Conservation (phyloP, 2,888 invertebrate genomes). For the Leucophenga maculata region DNA sequence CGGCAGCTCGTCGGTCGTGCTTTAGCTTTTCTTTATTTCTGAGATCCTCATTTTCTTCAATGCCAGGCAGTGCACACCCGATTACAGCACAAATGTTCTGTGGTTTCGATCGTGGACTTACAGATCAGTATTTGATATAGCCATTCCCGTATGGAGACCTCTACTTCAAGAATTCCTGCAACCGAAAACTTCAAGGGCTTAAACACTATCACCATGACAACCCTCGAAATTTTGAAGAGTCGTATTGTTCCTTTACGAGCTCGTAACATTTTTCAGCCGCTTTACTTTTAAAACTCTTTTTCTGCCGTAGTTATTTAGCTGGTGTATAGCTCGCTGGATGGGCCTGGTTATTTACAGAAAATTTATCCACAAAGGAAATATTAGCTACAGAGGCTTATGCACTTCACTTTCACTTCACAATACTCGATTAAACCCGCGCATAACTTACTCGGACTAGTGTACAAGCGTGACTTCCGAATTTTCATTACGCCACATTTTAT, state of each 20-base stretch:
- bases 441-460: too few relatives aligned
- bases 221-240: constrained; percentile 90
- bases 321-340: too few relatives aligned
- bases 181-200: constrained; percentile 81
- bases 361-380: too few relatives aligned
- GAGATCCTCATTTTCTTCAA: constrained; percentile 94
- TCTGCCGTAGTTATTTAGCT: too few relatives aligned
- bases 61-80: constrained; percentile 82
- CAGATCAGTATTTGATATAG: constrained; percentile 88
- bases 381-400: too few relatives aligned
- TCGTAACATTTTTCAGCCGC: constrained; percentile 81
- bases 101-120: constrained; percentile 89
- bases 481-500: too few relatives aligned
- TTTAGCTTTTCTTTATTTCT: constrained; percentile 75
- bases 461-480: too few relatives aligned
- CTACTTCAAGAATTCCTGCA: constrained; percentile 70
- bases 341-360: too few relatives aligned
- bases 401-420: too few relatives aligned
- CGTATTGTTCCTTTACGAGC: constrained; percentile 89
- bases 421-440: too few relatives aligned
- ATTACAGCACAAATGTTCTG: constrained; percentile 87
- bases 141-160: constrained; percentile 88
- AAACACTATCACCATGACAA: constrained; percentile 83
- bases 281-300: constrained; percentile 83
- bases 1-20: constrained; percentile 81